Conservation (phyloP, 2,113 vertebrate species). For the Calypte anna region DNA sequence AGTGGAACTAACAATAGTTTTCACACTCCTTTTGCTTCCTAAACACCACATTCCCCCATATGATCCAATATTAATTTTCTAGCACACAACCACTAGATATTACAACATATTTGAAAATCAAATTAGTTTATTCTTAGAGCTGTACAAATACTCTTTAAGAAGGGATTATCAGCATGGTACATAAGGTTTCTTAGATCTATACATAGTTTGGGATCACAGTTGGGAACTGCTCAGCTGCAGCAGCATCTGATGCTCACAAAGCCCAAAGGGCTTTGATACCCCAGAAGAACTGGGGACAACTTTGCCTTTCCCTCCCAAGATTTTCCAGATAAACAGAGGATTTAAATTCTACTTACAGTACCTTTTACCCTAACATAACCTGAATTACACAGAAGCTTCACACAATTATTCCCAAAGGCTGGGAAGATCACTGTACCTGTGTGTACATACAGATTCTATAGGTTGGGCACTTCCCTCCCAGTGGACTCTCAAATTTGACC, state of each 20-base stretch:
- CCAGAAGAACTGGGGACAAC: accelerated
- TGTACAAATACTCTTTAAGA: neutral
- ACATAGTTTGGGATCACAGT: neutral
- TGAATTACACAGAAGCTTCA: neutral
- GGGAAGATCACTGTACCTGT: neutral
- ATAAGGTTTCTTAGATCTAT: accelerated
- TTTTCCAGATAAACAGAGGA: neutral
- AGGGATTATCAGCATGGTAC: neutral
- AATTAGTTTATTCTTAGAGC: neutral
- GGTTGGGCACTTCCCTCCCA: neutral
- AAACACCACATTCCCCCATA: neutral
- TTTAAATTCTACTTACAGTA: neutral
- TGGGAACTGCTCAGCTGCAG: neutral
- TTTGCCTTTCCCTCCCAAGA: neutral
- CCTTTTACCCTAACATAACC: neutral
- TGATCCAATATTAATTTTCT: neutral
- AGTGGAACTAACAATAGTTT: neutral
- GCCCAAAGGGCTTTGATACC: neutral
- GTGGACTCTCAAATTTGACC: neutral
- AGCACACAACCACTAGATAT: neutral
- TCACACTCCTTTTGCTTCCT: neutral
- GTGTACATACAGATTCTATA: accelerated
- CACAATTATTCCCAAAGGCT: neutral
- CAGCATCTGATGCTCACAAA: neutral
- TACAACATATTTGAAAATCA: neutral